These are phyloP conservation scores for Phyllostomus hastatus DNA, from an alignment of 2,113 vertebrate species.

Conservation along the genomic window DNA sequence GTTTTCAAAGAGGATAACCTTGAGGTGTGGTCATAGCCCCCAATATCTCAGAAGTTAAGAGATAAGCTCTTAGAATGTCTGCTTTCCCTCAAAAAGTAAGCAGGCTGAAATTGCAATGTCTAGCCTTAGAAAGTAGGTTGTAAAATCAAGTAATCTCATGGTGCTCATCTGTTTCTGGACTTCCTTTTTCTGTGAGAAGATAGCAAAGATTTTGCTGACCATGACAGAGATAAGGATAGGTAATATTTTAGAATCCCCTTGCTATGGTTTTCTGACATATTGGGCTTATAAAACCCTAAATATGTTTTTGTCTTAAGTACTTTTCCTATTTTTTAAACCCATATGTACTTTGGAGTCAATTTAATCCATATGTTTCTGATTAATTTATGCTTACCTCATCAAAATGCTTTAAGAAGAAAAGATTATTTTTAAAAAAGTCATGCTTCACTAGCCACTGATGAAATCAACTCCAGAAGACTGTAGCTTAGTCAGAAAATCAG, in stretches of 20 bases:
- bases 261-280: conserved; percentile 49
- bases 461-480: conserved; percentile 74
- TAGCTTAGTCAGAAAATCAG: conserved; percentile 62
- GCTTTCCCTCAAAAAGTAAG: background rate
- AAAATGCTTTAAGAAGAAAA: conserved; percentile 78
- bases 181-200: conserved; percentile 64
- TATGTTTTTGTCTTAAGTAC: conserved; percentile 66
- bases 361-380: conserved; percentile 75
- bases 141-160: background rate
- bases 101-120: background rate
- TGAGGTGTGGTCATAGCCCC: background rate
- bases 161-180: conserved; percentile 37
- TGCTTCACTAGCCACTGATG: conserved; percentile 74
- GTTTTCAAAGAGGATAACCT: background rate
- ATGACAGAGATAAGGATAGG: conserved; percentile 51
- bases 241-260: conserved; percentile 58
- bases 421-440: conserved; percentile 62
- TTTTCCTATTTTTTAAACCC: conserved; percentile 66
- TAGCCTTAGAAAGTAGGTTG: background rate
- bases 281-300: conserved; percentile 55
- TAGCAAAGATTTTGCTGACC: conserved; percentile 43
- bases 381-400: conserved; percentile 78
- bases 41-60: background rate
- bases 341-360: conserved; percentile 75
- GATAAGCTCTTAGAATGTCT: background rate